Evolutionary conservation across 2,113 vertebrate genomes (phyloP), one percentile per base, ranked within the genome.

Genomic region (Urocolius indicus): DNA sequence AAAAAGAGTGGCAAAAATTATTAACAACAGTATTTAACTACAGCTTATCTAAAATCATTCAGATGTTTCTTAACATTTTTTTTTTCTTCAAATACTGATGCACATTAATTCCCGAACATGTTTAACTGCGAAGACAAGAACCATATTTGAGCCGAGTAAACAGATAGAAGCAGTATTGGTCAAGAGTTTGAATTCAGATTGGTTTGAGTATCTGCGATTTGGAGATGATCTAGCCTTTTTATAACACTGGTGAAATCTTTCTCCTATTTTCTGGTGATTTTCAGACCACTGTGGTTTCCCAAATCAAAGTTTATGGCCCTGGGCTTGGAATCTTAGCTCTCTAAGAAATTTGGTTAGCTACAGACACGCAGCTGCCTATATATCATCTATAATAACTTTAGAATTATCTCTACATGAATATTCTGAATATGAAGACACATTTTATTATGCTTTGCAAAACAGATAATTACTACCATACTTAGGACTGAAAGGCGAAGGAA

Each of bases 391-490:
- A 26, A 83, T 84, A 86, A 79, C 84, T 93, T 80, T 86, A 83
- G 87, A 95, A 94, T 93, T 95, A 49, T 85, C 3, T 2, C 61
- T 90, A 79, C 65, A 90, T 63, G 54, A 80, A 88, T 91, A 91
- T 88, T 87, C 84, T 86, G 87, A 90, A 63, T 88, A 95, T 52
- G 82, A 95, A 94, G 94, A 88, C 90, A 82, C 36, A 84, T 76
- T 93, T 93, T 94, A 93, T 87, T 94, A 73, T 57, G 89, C 51
- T 94, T 92, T 96, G 51, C 80, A 93, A 96, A 93, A 95, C 67
- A 95, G 84, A 95, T 95, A 94, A 96, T 97, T 93, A 51, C 81
- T 93, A 92, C 89, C 94, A 96, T 91, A 94, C 63, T 91, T 89
- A 75, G 69, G 68, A 93, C 88, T 30, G 81, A 95, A 94, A 95